Evolutionary conservation across 2,113 vertebrate genomes (phyloP), one percentile per base, ranked within the genome.

Genomic region (Leucoraja erinaceus): DNA sequence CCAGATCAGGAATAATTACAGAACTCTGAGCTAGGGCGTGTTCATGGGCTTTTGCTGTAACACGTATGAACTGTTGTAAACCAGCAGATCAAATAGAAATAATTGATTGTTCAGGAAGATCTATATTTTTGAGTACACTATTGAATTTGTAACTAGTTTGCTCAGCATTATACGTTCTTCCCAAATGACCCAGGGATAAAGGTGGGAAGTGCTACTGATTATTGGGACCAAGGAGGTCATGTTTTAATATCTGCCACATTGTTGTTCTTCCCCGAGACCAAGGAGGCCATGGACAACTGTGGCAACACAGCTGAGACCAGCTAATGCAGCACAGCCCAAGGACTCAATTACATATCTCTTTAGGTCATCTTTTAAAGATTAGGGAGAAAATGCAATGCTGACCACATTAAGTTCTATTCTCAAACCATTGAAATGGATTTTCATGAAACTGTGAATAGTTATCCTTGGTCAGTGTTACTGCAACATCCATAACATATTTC

Each of bases 381-480:
- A n/a, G 25, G 83, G 5, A 16, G 59, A 63, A 88, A 88, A 12
- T 63, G 14, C 59, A 88, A 61, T 88, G 59, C 83, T 66, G 83
- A 63, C 83, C 28, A 86, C 59, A 16, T 86, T 56, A n/a, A 56
- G 5, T 86, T 61, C 28, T 88, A 66, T 5, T 31, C 28, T 88
- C 81, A 84, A 61, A 59, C 12, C 63, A 5, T 28, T 88, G 6
- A 88, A 88, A 88, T 88, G 12, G 59, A 88, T 88, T 88, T 88
- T 88, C 28, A 31, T 63, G 83, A 63, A 88, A n/a, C 28, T 63
- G 5, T 31, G 31, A 88, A 63, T 61, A 63, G 6, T 88, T 14
- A 63, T 16, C 59, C 63, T 86, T 31, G 14, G 59, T 33, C 83
- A 88, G 56, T 63, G 83, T 18, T 63, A 63, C 59, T 18, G 12